Conservation (phyloP, 2,888 invertebrate genomes). For the Calephelis perditalis region DNA sequence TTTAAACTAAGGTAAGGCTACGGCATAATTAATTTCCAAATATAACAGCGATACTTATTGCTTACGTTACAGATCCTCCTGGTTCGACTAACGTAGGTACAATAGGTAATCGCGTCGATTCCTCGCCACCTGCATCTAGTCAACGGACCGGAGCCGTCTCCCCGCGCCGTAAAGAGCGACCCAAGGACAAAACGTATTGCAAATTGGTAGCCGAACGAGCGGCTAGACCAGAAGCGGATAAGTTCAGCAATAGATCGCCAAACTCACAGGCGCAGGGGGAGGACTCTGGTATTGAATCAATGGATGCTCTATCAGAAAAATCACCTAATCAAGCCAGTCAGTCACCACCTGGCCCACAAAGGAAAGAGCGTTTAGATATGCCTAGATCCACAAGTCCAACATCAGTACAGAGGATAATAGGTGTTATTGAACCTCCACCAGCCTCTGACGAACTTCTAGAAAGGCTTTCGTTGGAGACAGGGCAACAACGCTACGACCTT, state of each 20-base stretch:
- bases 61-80: constrained; percentile 62
- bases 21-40: background rate
- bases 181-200: constrained; percentile 76
- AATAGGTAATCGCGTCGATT: constrained; percentile 57
- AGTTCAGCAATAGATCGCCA: constrained; percentile 66
- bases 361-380: constrained; percentile 65
- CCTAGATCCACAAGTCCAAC: constrained; percentile 62
- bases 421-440: constrained; percentile 51
- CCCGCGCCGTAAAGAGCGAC: constrained; percentile 57
- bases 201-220: constrained; percentile 74
- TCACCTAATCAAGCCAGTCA: constrained; percentile 91
- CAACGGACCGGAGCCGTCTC: constrained; percentile 44
- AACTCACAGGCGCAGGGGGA: constrained; percentile 83
- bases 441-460: constrained; percentile 53
- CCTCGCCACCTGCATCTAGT: constrained; percentile 50
- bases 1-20: too few relatives aligned
- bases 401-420: constrained; percentile 69
- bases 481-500: constrained; percentile 51
- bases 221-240: constrained; percentile 45
- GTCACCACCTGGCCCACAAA: constrained; percentile 79
- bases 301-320: constrained; percentile 96
- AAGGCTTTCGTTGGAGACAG: constrained; percentile 45
- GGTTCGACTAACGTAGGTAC: constrained; percentile 86
- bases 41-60: constrained; percentile 19
- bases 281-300: constrained; percentile 94